phyloP scores from a whole-genome alignment of 2,888 invertebrate species.

The Shargacucullia verbasci region DNA sequence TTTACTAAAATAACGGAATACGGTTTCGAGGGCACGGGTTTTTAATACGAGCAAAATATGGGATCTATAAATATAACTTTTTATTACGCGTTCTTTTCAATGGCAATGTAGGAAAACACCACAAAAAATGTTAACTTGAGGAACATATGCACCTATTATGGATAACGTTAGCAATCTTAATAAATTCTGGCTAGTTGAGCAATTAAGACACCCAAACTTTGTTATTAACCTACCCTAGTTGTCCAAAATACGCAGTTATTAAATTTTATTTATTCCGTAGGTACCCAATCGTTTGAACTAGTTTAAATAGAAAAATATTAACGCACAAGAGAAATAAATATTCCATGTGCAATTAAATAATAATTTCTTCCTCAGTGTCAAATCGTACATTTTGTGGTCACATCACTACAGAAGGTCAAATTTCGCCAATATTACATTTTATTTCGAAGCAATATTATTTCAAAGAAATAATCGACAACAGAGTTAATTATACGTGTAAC shows the following conservation, averaged over 20 bases:
- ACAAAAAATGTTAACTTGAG: too few species aligned
- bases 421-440: slow-evolving; percentile 21
- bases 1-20: neutral
- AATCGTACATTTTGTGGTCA: slow-evolving; percentile 12
- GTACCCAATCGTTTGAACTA: too few species aligned
- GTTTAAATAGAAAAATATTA: too few species aligned
- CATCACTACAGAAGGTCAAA: slow-evolving; percentile 38
- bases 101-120: neutral
- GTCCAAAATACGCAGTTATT: too few species aligned
- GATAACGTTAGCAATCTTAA: too few species aligned
- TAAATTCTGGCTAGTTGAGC: too few species aligned
- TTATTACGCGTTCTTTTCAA: neutral
- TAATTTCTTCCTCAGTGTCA: slow-evolving; percentile 3
- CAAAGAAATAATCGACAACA: slow-evolving; percentile 23
- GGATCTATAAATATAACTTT: neutral
- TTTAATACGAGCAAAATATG: neutral
- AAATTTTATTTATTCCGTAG: too few species aligned
- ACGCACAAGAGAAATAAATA: neutral
- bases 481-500: slow-evolving; percentile 16
- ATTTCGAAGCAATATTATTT: neutral
- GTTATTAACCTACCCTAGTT: too few species aligned
- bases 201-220: too few species aligned
- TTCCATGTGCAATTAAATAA: neutral
- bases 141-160: too few species aligned
- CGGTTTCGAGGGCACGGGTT: neutral